Base-by-base conservation (phyloP, 2,113 vertebrate genomes). In the Gasterosteus nipponicus region DNA sequence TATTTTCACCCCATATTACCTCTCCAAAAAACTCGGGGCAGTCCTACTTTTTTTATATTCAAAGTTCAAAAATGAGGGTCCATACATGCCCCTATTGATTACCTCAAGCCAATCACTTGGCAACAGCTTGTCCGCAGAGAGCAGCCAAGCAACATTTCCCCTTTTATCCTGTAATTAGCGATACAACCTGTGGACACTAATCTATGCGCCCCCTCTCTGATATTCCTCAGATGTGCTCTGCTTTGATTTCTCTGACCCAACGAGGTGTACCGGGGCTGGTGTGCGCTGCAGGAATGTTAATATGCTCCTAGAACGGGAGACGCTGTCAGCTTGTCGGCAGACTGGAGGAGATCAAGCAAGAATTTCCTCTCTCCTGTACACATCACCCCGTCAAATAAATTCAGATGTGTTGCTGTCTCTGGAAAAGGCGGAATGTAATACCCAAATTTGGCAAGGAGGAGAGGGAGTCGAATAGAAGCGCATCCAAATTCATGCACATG, bases 161-260 rank as follows among this genome's bases (percentile, higher is more conserved):
- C 78, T 86, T 84, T 87, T 89, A 89, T 91, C 90, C 90, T 90
- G 92, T 91, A 93, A 94, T 93, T 94, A 94, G 86, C 39, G 33
- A 86, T 87, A 87, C 81, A 91, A 92, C 87, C 92, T 85, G 64
- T 86, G 81, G 92, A 90, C 89, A 46, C 87, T 91, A 92, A 92
- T 94, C 93, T 89, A 89, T 92, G 91, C 84, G 63, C 87, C 87
- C 88, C 85, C 86, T 83, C 86, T 93, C 89, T 93, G 91, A 92
- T 94, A 89, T 92, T 92, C 93, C 80, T 93, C 83, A 90, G 93
- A 94, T 92, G 92, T 94, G 84, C 60, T 26, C 77, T 1, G 73
- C 92, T 95, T 95, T 94, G 92, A 95, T 94, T 94, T 91, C 74
- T 91, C 92, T 89, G 90, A 93, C 92, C 93, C 92, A 87, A 90